phyloP scores from a whole-genome alignment of 2,797 vertebrate genomes.

The Sparus aurata region DNA sequence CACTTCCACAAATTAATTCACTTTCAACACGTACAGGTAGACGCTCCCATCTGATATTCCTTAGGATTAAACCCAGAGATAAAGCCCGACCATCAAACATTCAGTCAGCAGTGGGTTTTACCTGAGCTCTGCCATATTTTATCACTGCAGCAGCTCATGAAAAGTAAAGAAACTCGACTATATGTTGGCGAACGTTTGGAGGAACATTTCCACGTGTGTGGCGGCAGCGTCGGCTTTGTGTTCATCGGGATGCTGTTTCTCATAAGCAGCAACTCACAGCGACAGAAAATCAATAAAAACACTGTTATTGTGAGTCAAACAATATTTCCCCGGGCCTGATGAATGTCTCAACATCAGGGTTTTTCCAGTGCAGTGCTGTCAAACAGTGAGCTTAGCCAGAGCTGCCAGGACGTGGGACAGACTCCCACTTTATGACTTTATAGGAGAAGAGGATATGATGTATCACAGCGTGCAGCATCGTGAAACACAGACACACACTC shows the following conservation, averaged over 20 bases:
- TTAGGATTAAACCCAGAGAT: conserved; percentile 52
- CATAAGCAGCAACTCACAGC: conserved; percentile 49
- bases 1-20: conserved; percentile 53
- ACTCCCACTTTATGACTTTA: conserved; percentile 20
- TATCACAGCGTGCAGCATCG: neutral
- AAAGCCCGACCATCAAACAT: conserved; percentile 45
- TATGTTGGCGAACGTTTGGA: neutral
- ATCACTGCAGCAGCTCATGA: conserved; percentile 35
- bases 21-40: conserved; percentile 43
- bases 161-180: neutral
- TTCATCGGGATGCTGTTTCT: conserved; percentile 47
- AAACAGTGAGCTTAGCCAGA: conserved; percentile 30
- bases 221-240: conserved; percentile 3
- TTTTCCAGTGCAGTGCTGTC: conserved; percentile 39
- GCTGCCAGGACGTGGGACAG: conserved; percentile 18
- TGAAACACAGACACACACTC: neutral
- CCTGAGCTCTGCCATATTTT: conserved; percentile 69
- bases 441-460: conserved; percentile 10
- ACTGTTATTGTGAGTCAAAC: conserved; percentile 68
- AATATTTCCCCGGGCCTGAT: conserved; percentile 45
- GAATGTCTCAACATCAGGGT: conserved; percentile 37
- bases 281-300: conserved; percentile 77
- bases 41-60: conserved; percentile 49
- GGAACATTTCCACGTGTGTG: conserved; percentile 14
- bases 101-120: conserved; percentile 51